Conservation (phyloP, 2,888 invertebrate genomes). For the Pyrrhia umbra region DNA sequence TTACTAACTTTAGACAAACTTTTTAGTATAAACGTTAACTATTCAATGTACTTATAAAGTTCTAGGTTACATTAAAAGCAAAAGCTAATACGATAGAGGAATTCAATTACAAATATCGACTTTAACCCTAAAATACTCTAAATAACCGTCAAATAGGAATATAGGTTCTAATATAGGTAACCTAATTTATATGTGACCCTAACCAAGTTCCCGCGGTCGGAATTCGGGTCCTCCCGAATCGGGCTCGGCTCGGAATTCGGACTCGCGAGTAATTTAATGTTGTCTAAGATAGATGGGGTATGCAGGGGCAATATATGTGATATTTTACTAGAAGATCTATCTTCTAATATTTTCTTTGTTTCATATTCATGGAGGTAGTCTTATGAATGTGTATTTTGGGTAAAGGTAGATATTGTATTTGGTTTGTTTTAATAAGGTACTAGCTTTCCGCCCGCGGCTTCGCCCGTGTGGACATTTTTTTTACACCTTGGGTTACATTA, state of each 20-base stretch:
- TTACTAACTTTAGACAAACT: too few relatives aligned
- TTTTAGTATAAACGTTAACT: too few relatives aligned
- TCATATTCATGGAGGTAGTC: neutral
- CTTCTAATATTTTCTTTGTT: neutral
- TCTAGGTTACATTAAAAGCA: too few relatives aligned
- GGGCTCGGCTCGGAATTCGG: neutral
- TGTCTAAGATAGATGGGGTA: neutral
- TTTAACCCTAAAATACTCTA: neutral
- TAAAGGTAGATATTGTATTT: neutral
- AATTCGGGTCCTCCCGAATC: neutral
- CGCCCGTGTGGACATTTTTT: too few relatives aligned
- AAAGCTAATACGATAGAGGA: too few relatives aligned
- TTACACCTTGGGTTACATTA: too few relatives aligned
- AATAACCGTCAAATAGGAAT: neutral
- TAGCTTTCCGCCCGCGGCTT: too few relatives aligned
- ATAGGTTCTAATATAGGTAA: neutral
- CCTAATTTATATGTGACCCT: constrained; percentile 21
- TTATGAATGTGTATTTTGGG: neutral
- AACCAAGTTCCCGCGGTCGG: neutral
- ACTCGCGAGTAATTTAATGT: constrained; percentile 4
- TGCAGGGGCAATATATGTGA: neutral
- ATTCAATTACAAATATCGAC: too few relatives aligned
- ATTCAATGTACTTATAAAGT: too few relatives aligned
- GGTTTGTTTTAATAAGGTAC: too few relatives aligned
- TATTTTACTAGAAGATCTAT: neutral